Conservation (phyloP, 2,113 vertebrate species). For the Solenodon paradoxus region DNA sequence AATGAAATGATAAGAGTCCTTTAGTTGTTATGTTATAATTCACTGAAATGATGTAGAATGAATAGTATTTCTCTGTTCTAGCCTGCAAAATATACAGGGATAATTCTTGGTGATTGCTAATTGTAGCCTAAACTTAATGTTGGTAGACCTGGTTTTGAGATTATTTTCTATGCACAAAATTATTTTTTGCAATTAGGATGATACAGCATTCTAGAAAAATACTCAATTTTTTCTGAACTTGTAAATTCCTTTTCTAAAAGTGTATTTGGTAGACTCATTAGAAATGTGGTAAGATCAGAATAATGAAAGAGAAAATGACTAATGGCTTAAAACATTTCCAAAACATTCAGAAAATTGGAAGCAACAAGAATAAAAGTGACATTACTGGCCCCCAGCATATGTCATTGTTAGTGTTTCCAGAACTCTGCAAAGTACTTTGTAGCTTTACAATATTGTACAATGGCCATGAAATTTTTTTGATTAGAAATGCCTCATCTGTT, state of each 20-base stretch:
- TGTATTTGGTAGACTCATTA: constrained; percentile 13
- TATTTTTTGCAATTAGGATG: not conserved
- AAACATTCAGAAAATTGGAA: constrained; percentile 37
- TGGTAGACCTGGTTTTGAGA: not conserved
- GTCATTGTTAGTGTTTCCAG: not conserved
- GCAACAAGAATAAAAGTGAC: not conserved
- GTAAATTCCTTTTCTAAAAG: constrained; percentile 36
- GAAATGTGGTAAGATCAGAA: not conserved
- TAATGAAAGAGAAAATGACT: constrained; percentile 7
- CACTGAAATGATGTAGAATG: not conserved
- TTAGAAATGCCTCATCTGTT: constrained; percentile 54
- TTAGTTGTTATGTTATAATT: not conserved
- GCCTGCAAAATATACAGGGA: not conserved
- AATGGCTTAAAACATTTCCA: not conserved
- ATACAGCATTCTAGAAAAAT: not conserved
- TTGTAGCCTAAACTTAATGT: not conserved
- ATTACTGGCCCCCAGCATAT: constrained; percentile 2
- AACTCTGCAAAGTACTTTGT: not conserved
- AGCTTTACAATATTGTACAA: not conserved
- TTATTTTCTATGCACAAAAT: not conserved
- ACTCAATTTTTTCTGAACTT: not conserved
- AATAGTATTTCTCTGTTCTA: not conserved
- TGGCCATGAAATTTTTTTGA: not conserved
- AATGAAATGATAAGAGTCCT: not conserved
- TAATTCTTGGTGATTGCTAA: constrained; percentile 6